Conservation (phyloP, 2,113 vertebrate species). For the Myrmecobius fasciatus region DNA sequence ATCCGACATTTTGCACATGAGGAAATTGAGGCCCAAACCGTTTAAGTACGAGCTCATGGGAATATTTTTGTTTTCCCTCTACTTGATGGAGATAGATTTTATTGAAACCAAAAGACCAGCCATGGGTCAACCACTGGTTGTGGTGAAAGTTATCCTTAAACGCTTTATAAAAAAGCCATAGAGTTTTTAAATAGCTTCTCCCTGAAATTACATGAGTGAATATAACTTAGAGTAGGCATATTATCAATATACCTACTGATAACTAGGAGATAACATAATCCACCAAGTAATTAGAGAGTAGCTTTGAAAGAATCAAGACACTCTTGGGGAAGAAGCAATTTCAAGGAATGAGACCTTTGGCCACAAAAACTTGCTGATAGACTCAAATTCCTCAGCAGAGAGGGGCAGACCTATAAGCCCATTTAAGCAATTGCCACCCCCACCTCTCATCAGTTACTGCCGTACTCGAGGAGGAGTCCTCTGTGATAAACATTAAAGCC, state of each 20-base stretch:
- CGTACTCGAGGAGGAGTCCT: not conserved
- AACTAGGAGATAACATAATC: not conserved
- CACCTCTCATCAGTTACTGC: not conserved
- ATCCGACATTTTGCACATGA: too few species aligned
- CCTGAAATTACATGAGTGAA: not conserved
- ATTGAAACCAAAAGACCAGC: not conserved
- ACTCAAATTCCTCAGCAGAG: not conserved
- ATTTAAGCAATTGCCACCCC: not conserved
- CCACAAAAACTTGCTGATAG: not conserved
- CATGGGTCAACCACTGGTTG: not conserved
- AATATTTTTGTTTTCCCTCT: too few species aligned
- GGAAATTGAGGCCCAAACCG: too few species aligned
- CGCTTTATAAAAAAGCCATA: not conserved
- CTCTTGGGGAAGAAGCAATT: not conserved
- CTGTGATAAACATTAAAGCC: not conserved
- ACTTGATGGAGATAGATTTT: too few species aligned
- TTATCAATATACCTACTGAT: not conserved
- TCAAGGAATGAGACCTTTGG: not conserved
- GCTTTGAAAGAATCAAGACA: not conserved
- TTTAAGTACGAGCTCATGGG: too few species aligned
- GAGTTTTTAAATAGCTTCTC: not conserved
- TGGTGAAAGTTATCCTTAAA: not conserved
- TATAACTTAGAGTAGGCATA: not conserved
- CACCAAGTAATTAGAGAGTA: not conserved
- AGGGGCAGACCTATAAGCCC: not conserved